Evolutionary conservation across 1,140 invertebrate species (phyloP).

Genomic region (Marisa cornuarietis): DNA sequence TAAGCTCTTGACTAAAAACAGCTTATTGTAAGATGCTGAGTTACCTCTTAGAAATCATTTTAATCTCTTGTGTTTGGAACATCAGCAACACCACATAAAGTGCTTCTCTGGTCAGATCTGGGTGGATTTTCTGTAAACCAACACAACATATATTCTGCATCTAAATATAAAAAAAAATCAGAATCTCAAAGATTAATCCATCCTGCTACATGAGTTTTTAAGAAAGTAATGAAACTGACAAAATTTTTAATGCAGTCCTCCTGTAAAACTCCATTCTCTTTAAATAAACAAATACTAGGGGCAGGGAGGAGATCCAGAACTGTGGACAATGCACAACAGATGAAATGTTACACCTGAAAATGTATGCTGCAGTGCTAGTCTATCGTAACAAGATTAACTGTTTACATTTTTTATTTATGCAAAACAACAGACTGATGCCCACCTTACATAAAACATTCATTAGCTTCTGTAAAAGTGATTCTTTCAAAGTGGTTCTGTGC

Average conservation of each 20-base stretch:
- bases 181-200: background rate
- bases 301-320: too few relatives aligned
- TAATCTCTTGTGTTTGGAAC: constrained; percentile 55
- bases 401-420: too few relatives aligned
- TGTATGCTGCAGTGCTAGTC: too few relatives aligned
- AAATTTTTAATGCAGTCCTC: background rate
- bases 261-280: too few relatives aligned
- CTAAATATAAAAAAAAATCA: background rate
- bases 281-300: too few relatives aligned
- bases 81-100: constrained; percentile 52
- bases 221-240: background rate
- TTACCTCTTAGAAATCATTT: constrained; percentile 52
- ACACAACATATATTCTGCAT: background rate
- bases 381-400: too few relatives aligned
- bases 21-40: background rate
- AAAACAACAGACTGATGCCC: constrained; percentile 1
- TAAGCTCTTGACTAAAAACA: too few relatives aligned
- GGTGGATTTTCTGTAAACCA: constrained; percentile 30
- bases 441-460: constrained; percentile 66
- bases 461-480: constrained; percentile 72
- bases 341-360: too few relatives aligned
- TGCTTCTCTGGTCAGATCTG: constrained; percentile 42
- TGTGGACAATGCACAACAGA: too few relatives aligned
- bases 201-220: background rate
- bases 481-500: constrained; percentile 73